Evolutionary conservation across 1,140 invertebrate species (phyloP).

Genomic region (Hypsibius dujardini): DNA sequence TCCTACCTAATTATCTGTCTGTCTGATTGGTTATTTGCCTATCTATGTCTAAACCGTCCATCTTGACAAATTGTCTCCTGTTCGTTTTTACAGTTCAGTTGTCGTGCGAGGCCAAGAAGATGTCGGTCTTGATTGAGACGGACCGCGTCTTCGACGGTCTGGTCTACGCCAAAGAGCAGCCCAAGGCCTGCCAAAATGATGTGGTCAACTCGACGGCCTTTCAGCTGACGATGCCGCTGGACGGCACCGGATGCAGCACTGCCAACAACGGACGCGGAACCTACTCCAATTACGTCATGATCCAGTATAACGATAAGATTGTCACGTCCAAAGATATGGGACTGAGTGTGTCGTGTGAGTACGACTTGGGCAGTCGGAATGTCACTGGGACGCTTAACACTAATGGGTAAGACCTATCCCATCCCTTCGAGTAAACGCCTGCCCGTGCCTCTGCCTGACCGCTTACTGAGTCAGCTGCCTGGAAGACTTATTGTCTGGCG

Average conservation of each 20-base stretch:
- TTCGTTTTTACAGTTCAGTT: constrained; percentile 49
- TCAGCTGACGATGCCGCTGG: constrained; percentile 1
- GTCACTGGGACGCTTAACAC: constrained; percentile 9
- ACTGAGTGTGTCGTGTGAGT: not conserved
- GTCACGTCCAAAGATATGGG: constrained; percentile 14
- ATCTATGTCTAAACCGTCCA: not conserved
- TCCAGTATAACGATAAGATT: constrained; percentile 12
- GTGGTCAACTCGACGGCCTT: not conserved
- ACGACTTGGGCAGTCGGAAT: constrained; percentile 12
- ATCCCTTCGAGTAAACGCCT: not conserved
- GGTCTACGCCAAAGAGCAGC: constrained; percentile 13
- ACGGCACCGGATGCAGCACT: constrained; percentile 4
- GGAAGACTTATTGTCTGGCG: too few species aligned
- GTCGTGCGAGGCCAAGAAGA: constrained; percentile 66
- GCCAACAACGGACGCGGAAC: not conserved
- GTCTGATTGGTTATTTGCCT: too few species aligned
- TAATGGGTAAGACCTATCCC: constrained; percentile 1
- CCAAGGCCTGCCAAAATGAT: constrained; percentile 1
- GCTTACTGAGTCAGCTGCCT: too few species aligned
- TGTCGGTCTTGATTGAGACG: constrained; percentile 75
- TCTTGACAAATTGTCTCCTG: not conserved
- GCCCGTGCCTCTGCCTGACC: too few species aligned
- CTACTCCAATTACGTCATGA: not conserved
- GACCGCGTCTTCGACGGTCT: constrained; percentile 69
- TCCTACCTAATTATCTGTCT: too few species aligned